These are phyloP conservation scores for Drosophila takahashii DNA, from an alignment of 1,140 invertebrate species.

Conservation along the genomic window DNA sequence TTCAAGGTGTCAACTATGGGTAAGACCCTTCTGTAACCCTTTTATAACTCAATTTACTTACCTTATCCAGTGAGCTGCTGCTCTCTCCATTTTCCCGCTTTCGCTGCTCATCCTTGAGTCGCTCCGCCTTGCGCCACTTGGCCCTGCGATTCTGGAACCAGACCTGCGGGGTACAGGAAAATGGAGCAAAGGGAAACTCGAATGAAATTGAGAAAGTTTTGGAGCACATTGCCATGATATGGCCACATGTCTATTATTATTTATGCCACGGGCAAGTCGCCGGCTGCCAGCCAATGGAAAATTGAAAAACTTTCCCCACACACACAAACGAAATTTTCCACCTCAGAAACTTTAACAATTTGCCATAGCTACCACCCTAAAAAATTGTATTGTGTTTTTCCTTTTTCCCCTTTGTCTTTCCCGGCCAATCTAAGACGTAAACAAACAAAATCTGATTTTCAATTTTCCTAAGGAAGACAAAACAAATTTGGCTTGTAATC, in stretches of 20 bases:
- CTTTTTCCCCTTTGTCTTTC: neutral
- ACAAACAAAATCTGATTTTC: constrained; percentile 82
- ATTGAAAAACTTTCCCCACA: constrained; percentile 79
- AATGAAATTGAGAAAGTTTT: constrained; percentile 60
- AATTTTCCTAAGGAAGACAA: constrained; percentile 73
- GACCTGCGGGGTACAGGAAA: constrained; percentile 87
- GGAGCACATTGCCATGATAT: constrained; percentile 60
- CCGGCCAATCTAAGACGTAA: constrained; percentile 61
- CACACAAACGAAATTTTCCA: constrained; percentile 83
- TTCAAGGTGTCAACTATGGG: neutral
- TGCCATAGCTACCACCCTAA: constrained; percentile 15
- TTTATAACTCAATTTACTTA: constrained; percentile 21
- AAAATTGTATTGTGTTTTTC: neutral
- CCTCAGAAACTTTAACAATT: constrained; percentile 84
- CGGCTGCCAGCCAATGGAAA: constrained; percentile 70
- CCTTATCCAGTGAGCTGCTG: constrained; percentile 85
- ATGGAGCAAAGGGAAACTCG: neutral
- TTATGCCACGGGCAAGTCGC: constrained; percentile 47
- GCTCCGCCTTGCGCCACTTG: constrained; percentile 96
- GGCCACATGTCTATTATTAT: constrained; percentile 61
- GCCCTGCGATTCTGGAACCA: constrained; percentile 98
- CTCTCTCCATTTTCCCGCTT: constrained; percentile 91
- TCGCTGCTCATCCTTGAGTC: constrained; percentile 94
- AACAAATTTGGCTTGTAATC: constrained; percentile 81
- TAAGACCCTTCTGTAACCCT: too few relatives aligned